Evolutionary conservation across 2,113 vertebrate species (phyloP).

Genomic region (Hylia prasina): DNA sequence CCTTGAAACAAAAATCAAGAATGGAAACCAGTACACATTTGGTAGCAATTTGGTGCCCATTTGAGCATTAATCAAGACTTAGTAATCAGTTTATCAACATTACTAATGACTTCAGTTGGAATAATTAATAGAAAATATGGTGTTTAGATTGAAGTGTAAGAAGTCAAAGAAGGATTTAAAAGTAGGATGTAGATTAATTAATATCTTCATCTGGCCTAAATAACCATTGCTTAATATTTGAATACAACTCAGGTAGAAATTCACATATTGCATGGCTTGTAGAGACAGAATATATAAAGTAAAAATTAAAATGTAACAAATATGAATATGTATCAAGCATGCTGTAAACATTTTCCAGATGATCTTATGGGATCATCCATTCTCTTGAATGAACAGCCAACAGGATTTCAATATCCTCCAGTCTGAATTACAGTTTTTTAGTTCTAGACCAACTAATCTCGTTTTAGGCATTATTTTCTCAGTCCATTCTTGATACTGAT

Average conservation of each 20-base stretch:
- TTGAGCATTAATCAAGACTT: slow-evolving; percentile 68
- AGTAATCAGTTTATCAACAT: slow-evolving; percentile 57
- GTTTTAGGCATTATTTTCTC: background rate
- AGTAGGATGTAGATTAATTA: background rate
- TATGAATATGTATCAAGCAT: background rate
- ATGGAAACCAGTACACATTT: slow-evolving; percentile 61
- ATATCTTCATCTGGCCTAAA: background rate
- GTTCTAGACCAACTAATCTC: background rate
- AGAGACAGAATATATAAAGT: background rate
- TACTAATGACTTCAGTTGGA: slow-evolving; percentile 36
- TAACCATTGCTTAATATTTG: background rate
- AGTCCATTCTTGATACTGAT: background rate
- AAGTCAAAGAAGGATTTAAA: background rate
- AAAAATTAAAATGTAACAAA: background rate
- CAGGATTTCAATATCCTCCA: background rate
- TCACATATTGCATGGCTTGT: background rate
- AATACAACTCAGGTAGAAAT: background rate
- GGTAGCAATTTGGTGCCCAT: slow-evolving; percentile 65
- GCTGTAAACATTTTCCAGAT: background rate
- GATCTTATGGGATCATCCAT: background rate
- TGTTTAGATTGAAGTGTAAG: slow-evolving; percentile 12
- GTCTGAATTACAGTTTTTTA: background rate
- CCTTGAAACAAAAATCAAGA: slow-evolving; percentile 53
- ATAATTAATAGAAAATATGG: slow-evolving; percentile 51
- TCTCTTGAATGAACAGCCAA: background rate